Evolutionary conservation across 2,888 invertebrate species (phyloP).

Genomic region (Copidosoma aretas): DNA sequence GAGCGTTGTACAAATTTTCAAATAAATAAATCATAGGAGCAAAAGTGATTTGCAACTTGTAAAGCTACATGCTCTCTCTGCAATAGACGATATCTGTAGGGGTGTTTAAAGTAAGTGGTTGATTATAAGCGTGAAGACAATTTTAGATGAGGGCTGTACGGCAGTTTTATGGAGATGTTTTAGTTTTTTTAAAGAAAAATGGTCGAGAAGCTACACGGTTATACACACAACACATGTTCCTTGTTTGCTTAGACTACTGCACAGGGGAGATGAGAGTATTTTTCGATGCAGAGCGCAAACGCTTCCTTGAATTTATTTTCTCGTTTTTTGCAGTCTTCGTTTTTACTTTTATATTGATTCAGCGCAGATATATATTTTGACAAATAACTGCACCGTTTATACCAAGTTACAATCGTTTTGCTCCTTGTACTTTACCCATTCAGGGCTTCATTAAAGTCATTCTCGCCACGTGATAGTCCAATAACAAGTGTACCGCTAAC

Average conservation of each 20-base stretch:
- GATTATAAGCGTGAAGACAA: constrained; percentile 33
- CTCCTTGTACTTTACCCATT: constrained; percentile 41
- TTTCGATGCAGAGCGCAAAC: constrained; percentile 33
- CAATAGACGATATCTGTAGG: constrained; percentile 22
- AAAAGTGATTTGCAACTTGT: constrained; percentile 28
- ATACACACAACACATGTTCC: constrained; percentile 39
- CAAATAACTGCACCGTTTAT: constrained; percentile 1
- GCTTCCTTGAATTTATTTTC: constrained; percentile 24
- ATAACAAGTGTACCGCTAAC: constrained; percentile 27
- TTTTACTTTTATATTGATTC: constrained; percentile 21
- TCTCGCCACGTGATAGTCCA: constrained; percentile 21
- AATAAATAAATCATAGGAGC: constrained; percentile 20
- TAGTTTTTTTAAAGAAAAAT: constrained; percentile 25
- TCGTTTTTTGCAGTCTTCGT: constrained; percentile 33
- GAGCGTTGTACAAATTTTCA: constrained; percentile 34
- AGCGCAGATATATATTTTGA: constrained; percentile 29
- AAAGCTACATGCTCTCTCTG: constrained; percentile 27
- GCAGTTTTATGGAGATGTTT: constrained; percentile 17
- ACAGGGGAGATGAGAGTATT: constrained; percentile 33
- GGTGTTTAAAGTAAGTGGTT: constrained; percentile 4
- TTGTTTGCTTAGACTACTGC: constrained; percentile 34
- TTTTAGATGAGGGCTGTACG: constrained; percentile 21
- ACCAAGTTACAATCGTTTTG: constrained; percentile 15
- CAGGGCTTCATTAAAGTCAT: constrained; percentile 21
- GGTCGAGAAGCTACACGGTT: neutral